A percentile compares a stretch with the other conserved stretches of the same genome.
Evolutionary conservation across 2,113 vertebrate genomes (phyloP).

Genomic region (Stigmatopora nigra): DNA sequence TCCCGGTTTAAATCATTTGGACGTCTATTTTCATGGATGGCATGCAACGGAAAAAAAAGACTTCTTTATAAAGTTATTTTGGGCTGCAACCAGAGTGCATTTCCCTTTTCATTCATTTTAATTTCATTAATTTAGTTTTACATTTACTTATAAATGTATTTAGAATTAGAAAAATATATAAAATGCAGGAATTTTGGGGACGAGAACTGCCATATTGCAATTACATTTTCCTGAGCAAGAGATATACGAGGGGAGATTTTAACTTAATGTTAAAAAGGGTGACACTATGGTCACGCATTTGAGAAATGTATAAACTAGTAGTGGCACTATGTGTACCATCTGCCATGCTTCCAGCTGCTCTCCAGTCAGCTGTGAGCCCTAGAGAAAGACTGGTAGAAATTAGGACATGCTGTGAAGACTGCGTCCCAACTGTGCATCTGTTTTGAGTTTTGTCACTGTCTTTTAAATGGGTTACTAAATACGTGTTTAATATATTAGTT

Average conservation of each 20-base stretch:
- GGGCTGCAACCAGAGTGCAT: no score
- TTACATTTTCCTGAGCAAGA: no score
- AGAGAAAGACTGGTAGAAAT: constrained; percentile 47
- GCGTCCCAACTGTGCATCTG: constrained; percentile 10
- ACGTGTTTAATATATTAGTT: constrained; percentile 26
- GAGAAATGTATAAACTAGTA: background rate
- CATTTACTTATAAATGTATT: no score
- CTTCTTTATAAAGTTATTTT: no score
- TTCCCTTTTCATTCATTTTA: no score
- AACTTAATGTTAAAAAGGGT: background rate
- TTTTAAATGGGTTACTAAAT: constrained; percentile 23
- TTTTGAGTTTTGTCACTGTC: constrained; percentile 33
- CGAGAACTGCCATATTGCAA: no score
- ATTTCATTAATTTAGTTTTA: no score
- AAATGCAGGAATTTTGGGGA: background rate
- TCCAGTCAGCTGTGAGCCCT: constrained; percentile 40
- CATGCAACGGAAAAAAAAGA: no score
- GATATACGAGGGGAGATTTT: background rate
- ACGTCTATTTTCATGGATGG: no score
- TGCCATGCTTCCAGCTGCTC: constrained; percentile 36
- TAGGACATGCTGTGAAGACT: constrained; percentile 43
- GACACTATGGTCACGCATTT: background rate
- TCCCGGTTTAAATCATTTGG: no score
- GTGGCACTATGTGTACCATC: background rate
- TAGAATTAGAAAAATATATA: no score